These are phyloP conservation scores for Vicugna pacos DNA, from an alignment of 2,113 vertebrate species.

Conservation along the genomic window DNA sequence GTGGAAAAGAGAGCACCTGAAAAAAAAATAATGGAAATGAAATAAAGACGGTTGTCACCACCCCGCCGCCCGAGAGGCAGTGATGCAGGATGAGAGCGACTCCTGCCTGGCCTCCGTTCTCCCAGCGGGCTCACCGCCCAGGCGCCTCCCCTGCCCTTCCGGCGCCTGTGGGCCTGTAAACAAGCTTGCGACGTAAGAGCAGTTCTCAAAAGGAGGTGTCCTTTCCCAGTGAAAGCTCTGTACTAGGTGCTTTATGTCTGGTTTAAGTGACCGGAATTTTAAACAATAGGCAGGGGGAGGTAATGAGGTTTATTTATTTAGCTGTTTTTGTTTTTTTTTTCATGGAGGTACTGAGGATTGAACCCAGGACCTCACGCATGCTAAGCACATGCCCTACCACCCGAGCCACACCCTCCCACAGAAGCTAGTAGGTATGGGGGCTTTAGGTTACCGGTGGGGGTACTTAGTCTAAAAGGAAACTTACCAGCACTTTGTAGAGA, in stretches of 20 bases:
- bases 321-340: no score
- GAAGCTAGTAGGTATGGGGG: neutral
- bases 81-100: fast-evolving
- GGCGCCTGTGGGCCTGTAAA: no score
- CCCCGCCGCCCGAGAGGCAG: neutral
- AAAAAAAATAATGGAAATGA: neutral
- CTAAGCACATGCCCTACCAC: no score
- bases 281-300: neutral
- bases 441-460: neutral
- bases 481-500: neutral
- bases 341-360: no score
- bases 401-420: neutral
- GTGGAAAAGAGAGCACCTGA: neutral
- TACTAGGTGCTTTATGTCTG: neutral
- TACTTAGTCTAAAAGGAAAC: neutral
- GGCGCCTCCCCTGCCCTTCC: neutral
- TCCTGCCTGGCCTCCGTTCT: fast-evolving
- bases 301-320: no score
- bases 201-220: neutral
- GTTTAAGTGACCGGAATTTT: neutral
- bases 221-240: neutral
- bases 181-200: neutral
- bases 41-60: neutral
- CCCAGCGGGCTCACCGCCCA: no score
- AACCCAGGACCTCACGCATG: no score